Evolutionary conservation across 92 coral and sea anemone genomes (phyloP).

Genomic region (Epizoanthus illoricatus): DNA sequence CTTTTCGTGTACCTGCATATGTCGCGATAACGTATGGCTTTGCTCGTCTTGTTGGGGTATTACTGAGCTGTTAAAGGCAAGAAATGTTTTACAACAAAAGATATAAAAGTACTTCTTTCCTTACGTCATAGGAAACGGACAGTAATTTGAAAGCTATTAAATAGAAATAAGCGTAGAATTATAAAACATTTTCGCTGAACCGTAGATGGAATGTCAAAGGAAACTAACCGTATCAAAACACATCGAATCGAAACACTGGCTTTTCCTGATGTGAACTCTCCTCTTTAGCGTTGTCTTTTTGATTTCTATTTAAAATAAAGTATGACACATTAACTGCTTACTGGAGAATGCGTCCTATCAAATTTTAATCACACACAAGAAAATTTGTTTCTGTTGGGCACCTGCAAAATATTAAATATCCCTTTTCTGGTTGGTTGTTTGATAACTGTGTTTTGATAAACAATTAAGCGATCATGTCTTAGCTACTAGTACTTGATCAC

Average conservation of each 20-base stretch:
- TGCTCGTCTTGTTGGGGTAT: no score
- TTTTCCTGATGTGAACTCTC: background rate
- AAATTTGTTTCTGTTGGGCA: slow-evolving; percentile 19
- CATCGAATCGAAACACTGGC: background rate
- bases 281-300: background rate
- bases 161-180: background rate
- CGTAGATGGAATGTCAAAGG: slow-evolving; percentile 16
- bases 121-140: slow-evolving; percentile 24
- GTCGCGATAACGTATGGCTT: no score
- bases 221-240: slow-evolving; percentile 23
- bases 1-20: no score
- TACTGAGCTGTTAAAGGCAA: slow-evolving; percentile 1
- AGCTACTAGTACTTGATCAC: slow-evolving; percentile 25
- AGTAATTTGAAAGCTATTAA: slow-evolving; percentile 10
- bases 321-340: slow-evolving; percentile 30
- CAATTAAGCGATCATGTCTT: slow-evolving; percentile 17
- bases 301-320: background rate
- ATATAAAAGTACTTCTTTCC: slow-evolving; percentile 6
- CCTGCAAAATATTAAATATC: slow-evolving; percentile 26
- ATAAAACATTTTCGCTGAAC: background rate
- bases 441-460: slow-evolving; percentile 18
- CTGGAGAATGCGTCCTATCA: slow-evolving; percentile 33
- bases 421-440: slow-evolving; percentile 32
- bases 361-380: slow-evolving; percentile 31
- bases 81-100: slow-evolving; percentile 8